Conservation (phyloP, 2,888 invertebrate genomes). For the Metellina segmentata region DNA sequence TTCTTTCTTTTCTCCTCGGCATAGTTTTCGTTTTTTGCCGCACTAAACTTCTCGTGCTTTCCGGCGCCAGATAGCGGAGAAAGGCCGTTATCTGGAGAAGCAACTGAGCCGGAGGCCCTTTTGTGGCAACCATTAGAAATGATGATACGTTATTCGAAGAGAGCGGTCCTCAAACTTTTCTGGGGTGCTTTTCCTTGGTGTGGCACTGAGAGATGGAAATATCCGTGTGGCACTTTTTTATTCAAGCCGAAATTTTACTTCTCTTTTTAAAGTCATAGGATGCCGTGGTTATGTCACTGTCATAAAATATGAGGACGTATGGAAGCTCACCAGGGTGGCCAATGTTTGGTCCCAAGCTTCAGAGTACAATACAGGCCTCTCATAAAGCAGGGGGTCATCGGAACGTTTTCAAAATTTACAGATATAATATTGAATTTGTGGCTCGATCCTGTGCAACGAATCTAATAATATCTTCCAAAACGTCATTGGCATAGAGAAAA, state of each 20-base stretch:
- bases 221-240: background rate
- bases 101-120: conserved; percentile 6
- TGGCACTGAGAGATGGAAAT: conserved; percentile 17
- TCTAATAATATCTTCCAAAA: too few relatives aligned
- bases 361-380: too few relatives aligned
- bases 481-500: too few relatives aligned
- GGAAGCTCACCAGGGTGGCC: background rate
- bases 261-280: too few relatives aligned
- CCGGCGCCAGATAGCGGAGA: conserved; percentile 62
- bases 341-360: background rate
- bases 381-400: too few relatives aligned
- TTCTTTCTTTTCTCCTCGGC: background rate
- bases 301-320: background rate
- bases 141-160: conserved; percentile 65
- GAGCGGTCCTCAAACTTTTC: conserved; percentile 30
- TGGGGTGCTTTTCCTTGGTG: conserved; percentile 25
- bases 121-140: conserved; percentile 67
- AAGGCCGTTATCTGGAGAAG: conserved; percentile 65
- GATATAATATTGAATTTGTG: too few relatives aligned
- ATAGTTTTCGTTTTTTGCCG: conserved; percentile 17
- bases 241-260: background rate
- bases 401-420: too few relatives aligned
- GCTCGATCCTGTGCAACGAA: too few relatives aligned
- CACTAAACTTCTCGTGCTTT: conserved; percentile 39
- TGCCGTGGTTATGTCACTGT: too few relatives aligned